Conservation (phyloP, 2,113 vertebrate genomes). For the Actinemys pallida region DNA sequence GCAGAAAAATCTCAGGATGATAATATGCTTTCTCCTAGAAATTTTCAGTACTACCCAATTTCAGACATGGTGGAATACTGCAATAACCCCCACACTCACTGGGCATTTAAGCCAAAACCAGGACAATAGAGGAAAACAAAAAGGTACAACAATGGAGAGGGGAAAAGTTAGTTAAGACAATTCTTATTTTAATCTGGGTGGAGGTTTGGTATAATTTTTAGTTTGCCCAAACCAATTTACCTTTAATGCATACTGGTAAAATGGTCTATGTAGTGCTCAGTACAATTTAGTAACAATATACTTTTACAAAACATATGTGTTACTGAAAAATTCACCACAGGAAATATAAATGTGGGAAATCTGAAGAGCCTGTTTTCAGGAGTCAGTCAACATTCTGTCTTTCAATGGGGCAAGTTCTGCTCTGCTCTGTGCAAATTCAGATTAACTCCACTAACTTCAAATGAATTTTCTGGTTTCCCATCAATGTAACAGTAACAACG, state of each 20-base stretch:
- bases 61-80: background rate
- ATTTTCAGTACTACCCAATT: background rate
- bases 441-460: background rate
- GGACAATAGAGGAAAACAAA: background rate
- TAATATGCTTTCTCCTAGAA: background rate
- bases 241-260: background rate
- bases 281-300: background rate
- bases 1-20: background rate
- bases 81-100: background rate
- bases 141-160: background rate
- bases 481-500: background rate
- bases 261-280: background rate
- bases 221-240: background rate
- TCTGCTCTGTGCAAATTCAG: background rate
- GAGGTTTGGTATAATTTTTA: background rate
- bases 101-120: constrained; percentile 8
- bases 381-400: background rate
- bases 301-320: background rate
- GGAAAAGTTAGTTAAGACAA: background rate
- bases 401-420: background rate
- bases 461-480: background rate
- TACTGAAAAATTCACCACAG: background rate
- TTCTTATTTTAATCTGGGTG: background rate
- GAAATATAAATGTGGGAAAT: background rate
- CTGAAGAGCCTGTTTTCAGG: background rate